phyloP scores from a whole-genome alignment of 2,797 vertebrate genomes.

The Dendrocincla fuliginosa region DNA sequence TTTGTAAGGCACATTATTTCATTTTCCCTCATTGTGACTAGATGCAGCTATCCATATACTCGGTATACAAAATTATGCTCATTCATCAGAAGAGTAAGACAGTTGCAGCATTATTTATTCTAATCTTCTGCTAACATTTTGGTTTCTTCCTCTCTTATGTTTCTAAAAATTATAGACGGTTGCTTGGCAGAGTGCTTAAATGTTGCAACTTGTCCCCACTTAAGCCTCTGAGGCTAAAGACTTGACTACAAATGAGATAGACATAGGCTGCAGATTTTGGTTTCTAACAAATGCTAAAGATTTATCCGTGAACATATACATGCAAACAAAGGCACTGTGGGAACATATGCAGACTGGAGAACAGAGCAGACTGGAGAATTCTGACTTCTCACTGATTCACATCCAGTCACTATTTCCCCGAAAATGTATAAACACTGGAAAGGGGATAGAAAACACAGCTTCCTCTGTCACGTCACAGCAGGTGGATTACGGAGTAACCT shows the following conservation, averaged over 20 bases:
- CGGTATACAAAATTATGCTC: constrained; percentile 7
- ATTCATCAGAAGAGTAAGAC: not conserved
- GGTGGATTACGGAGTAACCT: not conserved
- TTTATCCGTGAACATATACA: not conserved
- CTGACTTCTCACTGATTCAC: not conserved
- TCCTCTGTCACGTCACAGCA: not conserved
- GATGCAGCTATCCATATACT: not conserved
- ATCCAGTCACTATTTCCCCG: not conserved
- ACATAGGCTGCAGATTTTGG: not conserved
- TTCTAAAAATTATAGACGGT: not conserved
- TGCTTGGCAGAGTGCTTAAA: not conserved
- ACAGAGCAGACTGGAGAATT: not conserved
- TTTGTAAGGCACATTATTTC: not conserved
- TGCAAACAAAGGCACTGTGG: not conserved
- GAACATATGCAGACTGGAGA: not conserved
- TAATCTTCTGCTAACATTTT: not conserved
- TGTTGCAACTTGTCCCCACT: not conserved
- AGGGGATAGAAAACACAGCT: not conserved
- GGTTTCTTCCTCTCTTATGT: not conserved
- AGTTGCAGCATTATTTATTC: constrained; percentile 20
- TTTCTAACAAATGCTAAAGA: not conserved
- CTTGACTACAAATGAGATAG: not conserved
- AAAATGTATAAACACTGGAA: not conserved
- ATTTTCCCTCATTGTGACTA: constrained; percentile 11
- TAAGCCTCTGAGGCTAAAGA: not conserved